Evolutionary conservation across 2,113 vertebrate species (phyloP).

Genomic region (Panurus biarmicus): DNA sequence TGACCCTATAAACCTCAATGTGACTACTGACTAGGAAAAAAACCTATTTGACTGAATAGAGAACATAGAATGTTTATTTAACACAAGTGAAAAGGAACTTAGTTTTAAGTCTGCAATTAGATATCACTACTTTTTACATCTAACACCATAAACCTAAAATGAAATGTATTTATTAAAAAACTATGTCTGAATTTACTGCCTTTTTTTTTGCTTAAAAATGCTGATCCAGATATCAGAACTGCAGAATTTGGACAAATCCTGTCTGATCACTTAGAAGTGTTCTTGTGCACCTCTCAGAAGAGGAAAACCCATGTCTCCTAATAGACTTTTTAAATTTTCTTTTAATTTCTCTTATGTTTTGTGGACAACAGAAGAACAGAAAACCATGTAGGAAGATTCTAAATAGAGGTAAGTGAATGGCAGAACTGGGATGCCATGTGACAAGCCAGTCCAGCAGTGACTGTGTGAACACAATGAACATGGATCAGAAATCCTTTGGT

Average conservation of each 20-base stretch:
- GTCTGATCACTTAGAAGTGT: background rate
- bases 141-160: background rate
- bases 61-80: background rate
- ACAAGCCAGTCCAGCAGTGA: background rate
- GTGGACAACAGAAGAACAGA: background rate
- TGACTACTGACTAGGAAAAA: background rate
- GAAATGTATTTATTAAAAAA: background rate
- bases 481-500: background rate
- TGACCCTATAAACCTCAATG: background rate
- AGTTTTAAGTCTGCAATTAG: background rate
- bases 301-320: background rate
- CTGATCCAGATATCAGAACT: background rate
- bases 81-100: background rate
- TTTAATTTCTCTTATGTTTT: background rate
- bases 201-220: background rate
- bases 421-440: fast-evolving
- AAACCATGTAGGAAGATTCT: background rate
- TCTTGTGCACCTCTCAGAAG: fast-evolving
- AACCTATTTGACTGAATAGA: background rate
- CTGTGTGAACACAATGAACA: background rate
- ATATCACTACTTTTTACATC: background rate
- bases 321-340: background rate
- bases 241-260: background rate
- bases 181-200: background rate
- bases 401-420: background rate